phyloP scores from a whole-genome alignment of 2,888 invertebrate genomes.

The Dasypolia templi region DNA sequence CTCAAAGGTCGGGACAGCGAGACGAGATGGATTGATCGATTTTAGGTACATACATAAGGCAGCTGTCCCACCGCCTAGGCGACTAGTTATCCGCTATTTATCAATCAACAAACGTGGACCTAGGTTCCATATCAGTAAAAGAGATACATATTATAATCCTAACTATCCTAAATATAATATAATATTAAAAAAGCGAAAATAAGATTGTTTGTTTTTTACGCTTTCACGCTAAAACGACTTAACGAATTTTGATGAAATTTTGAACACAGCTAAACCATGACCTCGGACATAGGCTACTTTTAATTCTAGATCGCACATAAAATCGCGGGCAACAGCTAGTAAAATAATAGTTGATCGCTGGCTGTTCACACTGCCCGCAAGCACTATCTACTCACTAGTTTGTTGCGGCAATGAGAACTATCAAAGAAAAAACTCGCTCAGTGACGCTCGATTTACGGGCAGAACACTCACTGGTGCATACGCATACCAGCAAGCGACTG shows the following conservation, averaged over 20 bases:
- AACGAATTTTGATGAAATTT: too few species aligned
- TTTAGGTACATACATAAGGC: conserved; percentile 6
- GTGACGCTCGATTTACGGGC: not conserved
- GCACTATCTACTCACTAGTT: not conserved
- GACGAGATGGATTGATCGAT: conserved; percentile 38
- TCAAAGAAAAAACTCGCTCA: not conserved
- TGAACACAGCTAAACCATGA: too few species aligned
- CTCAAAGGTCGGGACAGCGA: conserved; percentile 4
- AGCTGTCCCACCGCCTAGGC: not conserved
- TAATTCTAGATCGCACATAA: too few species aligned
- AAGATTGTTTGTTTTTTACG: too few species aligned
- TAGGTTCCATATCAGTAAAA: not conserved
- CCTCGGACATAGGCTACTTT: too few species aligned
- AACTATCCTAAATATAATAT: too few species aligned
- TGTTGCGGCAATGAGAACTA: not conserved
- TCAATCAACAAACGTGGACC: not conserved
- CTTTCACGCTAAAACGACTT: too few species aligned
- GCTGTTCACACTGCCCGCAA: too few species aligned
- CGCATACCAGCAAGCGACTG: not conserved
- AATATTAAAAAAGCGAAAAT: too few species aligned
- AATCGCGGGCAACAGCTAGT: too few species aligned
- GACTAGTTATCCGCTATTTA: not conserved
- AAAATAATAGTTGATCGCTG: too few species aligned
- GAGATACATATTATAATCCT: not conserved
- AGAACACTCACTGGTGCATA: not conserved